Evolutionary conservation across 1,140 invertebrate genomes (phyloP), one percentile per base, ranked within the genome.

Genomic region (Apis laboriosa): DNA sequence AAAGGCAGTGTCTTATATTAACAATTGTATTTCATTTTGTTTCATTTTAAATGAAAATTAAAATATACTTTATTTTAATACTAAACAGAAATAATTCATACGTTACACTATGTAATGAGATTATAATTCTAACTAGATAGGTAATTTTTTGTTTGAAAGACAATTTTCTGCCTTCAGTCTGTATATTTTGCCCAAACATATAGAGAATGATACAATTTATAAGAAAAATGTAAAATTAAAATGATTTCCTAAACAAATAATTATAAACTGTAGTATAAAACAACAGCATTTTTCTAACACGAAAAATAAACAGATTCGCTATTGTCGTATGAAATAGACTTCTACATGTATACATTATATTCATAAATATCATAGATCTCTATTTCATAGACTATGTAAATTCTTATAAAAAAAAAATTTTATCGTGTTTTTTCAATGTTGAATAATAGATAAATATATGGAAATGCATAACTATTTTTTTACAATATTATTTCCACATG

Each of bases 141-240:
- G 77, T 80, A 85, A 86, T 86, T 53, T 75, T 82, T 85, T 74
- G 70, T 70, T 87, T 64, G 60, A 53, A 68, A 80, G 68, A 87
- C 68, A 70, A 81, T 73, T 61, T 75, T 84, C 63, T 86, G 78
- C 53, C 79, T 82, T 86, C 85, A 86, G 85, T 85, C 84, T 82
- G 74, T 85, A 86, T 85, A 86, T 86, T 85, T 86, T 76, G 84
- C 73, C 74, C 85, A 85, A 86, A 86, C 83, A 85, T 86, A 74
- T 82, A 82, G 70, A 77, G 71, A 68, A 86, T 82, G 61, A 43
- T 86, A 86, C 85, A 85, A 85, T 85, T 77, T 49, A 66, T 66
- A 73, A 77, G 68, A 81, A 72, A 79, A 84, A 60, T 76, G 34
- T 84, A 84, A 80, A 75, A 84, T 78, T 12, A 75, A 56, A 61